Base-by-base conservation (phyloP, 2,113 vertebrate species). In the Miniopterus natalensis region DNA sequence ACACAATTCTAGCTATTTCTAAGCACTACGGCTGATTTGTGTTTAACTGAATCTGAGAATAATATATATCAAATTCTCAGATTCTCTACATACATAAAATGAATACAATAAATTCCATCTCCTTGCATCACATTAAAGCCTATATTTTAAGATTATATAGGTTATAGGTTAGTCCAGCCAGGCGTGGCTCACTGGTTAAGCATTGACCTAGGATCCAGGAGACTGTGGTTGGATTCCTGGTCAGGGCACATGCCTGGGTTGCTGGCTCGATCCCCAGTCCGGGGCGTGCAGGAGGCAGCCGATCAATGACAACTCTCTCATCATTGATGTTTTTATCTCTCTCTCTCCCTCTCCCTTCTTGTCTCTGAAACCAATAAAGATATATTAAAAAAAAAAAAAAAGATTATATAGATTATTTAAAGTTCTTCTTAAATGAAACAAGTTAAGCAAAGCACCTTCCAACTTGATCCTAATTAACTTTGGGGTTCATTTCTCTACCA, bases 11-110 rank as follows among this genome's bases (percentile, higher is more conserved):
- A 95, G 21, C 51, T 80, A 3, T 61, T 94, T 87, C 45, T 92
- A 90, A 77, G 66, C 6, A 36, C n/a, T 10, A 88, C 11, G 9
- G 47, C 1, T 68, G 70, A 70, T 71, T 40, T 89, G 36, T 55
- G 4, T 65, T 75, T 73, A 36, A 79, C 2, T 70, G 29, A 89
- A 79, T 18, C 65, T 96, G 63, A 94, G 95, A 88, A 94, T 57
- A 84, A 31, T 17, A 14, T 21, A 45, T 31, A 88, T 20, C 45
- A 83, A 70, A 59, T 68, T 93, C 18, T 77, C 18, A 59, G 18
- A 77, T 94, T 63, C 31, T 79, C 36, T 4, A 65, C 53, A 83
- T 31, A 81, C 23, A 85, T 31, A 79, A 87, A 70, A 71, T 85
- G 57, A 80, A 8, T 59, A 88, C 7, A 68, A 25, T 70, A 83